Percentiles rank a stretch among this genome's conserved stretches.
These are phyloP conservation scores for Ceriagrion tenellum DNA, from an alignment of 2,888 invertebrate species.

Conservation along the genomic window DNA sequence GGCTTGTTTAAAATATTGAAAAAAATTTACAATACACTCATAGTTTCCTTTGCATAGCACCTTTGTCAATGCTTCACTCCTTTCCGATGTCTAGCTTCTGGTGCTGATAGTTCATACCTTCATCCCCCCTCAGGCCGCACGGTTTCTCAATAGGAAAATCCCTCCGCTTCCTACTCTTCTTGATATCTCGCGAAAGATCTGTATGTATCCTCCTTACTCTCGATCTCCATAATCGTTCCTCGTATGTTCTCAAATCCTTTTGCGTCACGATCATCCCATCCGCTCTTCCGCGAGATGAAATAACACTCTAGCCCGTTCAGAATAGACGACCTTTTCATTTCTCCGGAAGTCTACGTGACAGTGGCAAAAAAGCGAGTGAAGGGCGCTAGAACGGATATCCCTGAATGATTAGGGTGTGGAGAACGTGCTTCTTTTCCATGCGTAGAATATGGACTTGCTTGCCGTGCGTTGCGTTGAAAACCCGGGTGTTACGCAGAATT, in stretches of 20 bases:
- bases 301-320: slow-evolving; percentile 18
- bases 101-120: background rate
- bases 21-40: too few species aligned
- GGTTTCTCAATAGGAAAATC: background rate
- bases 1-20: too few species aligned
- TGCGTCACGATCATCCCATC: slow-evolving; percentile 27
- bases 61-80: background rate
- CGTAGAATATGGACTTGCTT: background rate
- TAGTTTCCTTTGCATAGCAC: background rate
- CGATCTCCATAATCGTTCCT: slow-evolving; percentile 1
- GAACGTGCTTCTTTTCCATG: background rate
- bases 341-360: slow-evolving; percentile 25
- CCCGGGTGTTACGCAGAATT: background rate
- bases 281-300: slow-evolving; percentile 20
- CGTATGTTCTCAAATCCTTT: background rate
- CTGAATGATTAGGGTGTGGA: background rate
- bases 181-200: background rate
- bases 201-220: background rate
- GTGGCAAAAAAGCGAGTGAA: background rate
- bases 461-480: background rate
- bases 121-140: background rate
- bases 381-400: background rate
- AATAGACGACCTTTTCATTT: slow-evolving; percentile 36
- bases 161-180: background rate
- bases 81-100: background rate